Evolutionary conservation across 2,888 invertebrate species (phyloP).

Genomic region (Creontiades dilutus): DNA sequence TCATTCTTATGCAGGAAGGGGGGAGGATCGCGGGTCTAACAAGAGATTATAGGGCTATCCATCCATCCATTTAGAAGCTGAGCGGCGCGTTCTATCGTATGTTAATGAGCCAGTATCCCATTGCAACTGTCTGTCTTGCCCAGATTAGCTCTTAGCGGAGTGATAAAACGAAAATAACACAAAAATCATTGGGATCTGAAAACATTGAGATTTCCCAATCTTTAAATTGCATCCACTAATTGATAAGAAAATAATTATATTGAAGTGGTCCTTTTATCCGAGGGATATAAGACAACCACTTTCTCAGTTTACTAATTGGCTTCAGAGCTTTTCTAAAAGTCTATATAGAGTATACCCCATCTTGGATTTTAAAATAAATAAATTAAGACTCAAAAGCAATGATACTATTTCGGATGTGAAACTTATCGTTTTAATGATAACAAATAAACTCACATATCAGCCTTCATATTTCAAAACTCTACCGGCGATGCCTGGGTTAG

Average conservation of each 20-base stretch:
- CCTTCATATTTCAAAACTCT: no score
- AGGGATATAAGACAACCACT: not conserved
- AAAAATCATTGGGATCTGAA: not conserved
- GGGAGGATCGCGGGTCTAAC: not conserved
- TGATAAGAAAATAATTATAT: not conserved
- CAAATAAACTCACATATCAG: no score
- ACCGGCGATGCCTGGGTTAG: no score
- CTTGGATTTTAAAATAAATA: no score
- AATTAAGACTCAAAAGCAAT: no score
- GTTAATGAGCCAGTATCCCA: constrained; percentile 5
- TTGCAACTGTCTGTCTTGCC: constrained; percentile 31
- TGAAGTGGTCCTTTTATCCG: not conserved
- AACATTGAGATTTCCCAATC: not conserved
- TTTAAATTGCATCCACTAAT: not conserved
- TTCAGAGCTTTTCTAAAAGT: no score
- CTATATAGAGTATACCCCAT: no score
- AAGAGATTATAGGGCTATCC: constrained; percentile 31
- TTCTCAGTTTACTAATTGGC: not conserved
- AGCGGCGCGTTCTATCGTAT: constrained; percentile 19
- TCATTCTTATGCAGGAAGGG: not conserved
- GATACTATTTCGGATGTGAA: no score
- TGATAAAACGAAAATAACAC: not conserved
- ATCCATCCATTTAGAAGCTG: not conserved
- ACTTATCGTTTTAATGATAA: no score
- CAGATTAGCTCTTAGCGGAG: not conserved